Evolutionary conservation across 2,888 invertebrate species (phyloP), one percentile per base, ranked within the genome.

Genomic region (Tipula helvola): DNA sequence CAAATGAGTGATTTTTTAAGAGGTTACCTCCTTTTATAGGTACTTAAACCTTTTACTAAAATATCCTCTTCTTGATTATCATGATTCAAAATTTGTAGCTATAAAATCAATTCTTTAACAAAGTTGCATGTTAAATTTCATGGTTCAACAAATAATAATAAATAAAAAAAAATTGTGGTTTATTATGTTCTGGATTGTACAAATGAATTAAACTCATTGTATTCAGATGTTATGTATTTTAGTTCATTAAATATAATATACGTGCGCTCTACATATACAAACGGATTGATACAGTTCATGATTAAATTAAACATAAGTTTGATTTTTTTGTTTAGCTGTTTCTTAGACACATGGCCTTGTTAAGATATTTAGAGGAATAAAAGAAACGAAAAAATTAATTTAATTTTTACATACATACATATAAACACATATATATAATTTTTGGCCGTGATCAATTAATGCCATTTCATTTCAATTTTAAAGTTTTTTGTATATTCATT

Each of bases 361-460:
- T 71, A 71, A 71, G 71, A 71, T 71, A 71, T 71, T 71, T 71
- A 71, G 71, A 71, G 71, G 71, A 71, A 71, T 71, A 71, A 71
- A 71, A 71, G 71, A 71, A 71, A 71, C 71, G 4, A 28, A 12
- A 28, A 71, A 71, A 71, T 28, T 10, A 71, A 28, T 28, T 71
- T 52, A 16, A 52, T 52, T 52, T 52, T 71, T 71, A 71, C 28
- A 41, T 41, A 41, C n/a, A n/a, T 41, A 41, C 10, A 41, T 44
- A 44, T 28, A 5, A 13, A 28, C n/a, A 71, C 71, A 71, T n/a
- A 71, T n/a, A 71, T 57, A 57, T 71, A 28, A 71, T 71, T 71
- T 71, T 71, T 71, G 71, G 71, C 71, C 71, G 28, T 71, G 71
- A 71, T 71, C 71, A 71, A 71, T 71, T 71, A 71, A 71, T 71